Base-by-base conservation (phyloP, 2,797 vertebrate species). In the Brachyrhaphis roseni region DNA sequence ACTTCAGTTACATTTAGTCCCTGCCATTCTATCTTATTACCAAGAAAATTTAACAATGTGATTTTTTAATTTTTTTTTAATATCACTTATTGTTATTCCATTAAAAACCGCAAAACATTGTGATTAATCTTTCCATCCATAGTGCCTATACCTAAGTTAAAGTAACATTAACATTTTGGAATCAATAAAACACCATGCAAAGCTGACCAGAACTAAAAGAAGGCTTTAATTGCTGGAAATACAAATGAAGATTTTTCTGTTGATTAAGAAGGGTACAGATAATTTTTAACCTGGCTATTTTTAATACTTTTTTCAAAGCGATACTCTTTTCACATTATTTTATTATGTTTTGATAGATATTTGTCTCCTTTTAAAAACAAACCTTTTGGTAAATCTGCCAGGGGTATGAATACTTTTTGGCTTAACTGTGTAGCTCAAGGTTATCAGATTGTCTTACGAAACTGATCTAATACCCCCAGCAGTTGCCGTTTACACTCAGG, bases 391-490 rank as follows among this genome's bases (percentile, higher is more conserved):
- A 68, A 68, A 68, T 43, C 64, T 41, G 20, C 4, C 16, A 13
- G 23, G 18, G 31, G 16, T 66, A 23, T 36, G 34, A 66, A 39
- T 10, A 36, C 8, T 39, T 66, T 66, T 8, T 8, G 15, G 5
- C 26, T 47, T 28, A 16, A 16, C n/a, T 72, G 12, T n/a, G 26
- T 45, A 43, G 26, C 26, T 72, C 13, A 18, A 8, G 13, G 26
- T 28, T 47, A 15, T n/a, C 53, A 79, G n/a, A 57, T 10, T 49
- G 43, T 18, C 28, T 46, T 11, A 77, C 73, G 78, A 64, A 36
- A 78, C 1, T 64, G 41, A 62, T 34, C 20, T 36, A 31, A 62
- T 23, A 43, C n/a, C 1, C 0, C 49, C 36, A 31, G 20, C n/a
- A 36, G 77, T 46, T 45, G 1, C 23, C 13, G 20, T 36, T 36